Evolutionary conservation across 1,140 invertebrate species (phyloP).

Genomic region (Medauroidea extradentata): DNA sequence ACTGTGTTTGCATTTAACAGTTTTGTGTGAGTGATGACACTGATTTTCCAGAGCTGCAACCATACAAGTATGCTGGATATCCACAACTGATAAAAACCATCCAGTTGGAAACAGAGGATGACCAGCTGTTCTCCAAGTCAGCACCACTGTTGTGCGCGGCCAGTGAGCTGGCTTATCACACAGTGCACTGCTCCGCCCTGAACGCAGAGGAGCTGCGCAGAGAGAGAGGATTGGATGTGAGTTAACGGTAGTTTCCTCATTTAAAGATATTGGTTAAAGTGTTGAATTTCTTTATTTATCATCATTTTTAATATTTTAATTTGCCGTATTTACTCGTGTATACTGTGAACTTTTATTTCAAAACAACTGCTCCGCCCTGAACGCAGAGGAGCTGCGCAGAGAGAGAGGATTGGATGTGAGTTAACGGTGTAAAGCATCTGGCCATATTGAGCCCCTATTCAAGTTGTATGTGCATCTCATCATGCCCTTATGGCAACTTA

Average conservation of each 20-base stretch:
- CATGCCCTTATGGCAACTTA: too few species aligned
- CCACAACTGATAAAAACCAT: slow-evolving; percentile 96
- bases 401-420: slow-evolving; percentile 85
- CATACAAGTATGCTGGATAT: slow-evolving; percentile 99
- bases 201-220: slow-evolving; percentile 96
- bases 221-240: slow-evolving; percentile 85
- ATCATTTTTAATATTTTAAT: too few species aligned
- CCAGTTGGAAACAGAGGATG: slow-evolving; percentile 87
- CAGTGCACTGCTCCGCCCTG: slow-evolving; percentile 91
- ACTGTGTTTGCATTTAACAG: too few species aligned
- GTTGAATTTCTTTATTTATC: too few species aligned
- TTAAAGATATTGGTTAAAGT: too few species aligned
- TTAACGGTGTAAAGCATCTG: too few species aligned
- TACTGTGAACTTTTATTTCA: too few species aligned
- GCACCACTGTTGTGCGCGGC: slow-evolving; percentile 84
- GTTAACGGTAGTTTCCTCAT: slow-evolving; percentile 6
- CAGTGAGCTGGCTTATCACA: slow-evolving; percentile 93
- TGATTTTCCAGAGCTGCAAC: slow-evolving; percentile 69
- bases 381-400: slow-evolving; percentile 93
- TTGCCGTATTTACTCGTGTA: too few species aligned
- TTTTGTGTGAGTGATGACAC: too few species aligned
- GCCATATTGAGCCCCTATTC: too few species aligned
- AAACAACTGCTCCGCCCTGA: slow-evolving; percentile 94
- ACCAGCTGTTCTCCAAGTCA: slow-evolving; percentile 86
- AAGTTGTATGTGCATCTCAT: too few species aligned